Evolutionary conservation across 1,140 invertebrate species (phyloP).

Genomic region (Potamilus streckersoni): DNA sequence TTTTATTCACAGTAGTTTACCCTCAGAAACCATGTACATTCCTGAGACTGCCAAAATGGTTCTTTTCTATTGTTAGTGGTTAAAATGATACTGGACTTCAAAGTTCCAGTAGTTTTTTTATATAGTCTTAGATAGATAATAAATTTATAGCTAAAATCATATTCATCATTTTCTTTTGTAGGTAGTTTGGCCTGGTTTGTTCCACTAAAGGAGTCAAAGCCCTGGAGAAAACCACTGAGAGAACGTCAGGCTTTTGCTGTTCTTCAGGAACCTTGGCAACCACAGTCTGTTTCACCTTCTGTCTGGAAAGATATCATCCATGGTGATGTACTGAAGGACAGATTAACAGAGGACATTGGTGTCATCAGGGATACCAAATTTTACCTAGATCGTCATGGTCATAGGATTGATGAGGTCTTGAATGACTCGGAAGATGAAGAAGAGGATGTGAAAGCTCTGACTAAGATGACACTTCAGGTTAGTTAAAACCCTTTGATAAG

Average conservation of each 20-base stretch:
- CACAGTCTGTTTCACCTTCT: constrained; percentile 30
- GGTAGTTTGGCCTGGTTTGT: constrained; percentile 52
- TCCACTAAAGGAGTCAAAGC: constrained; percentile 40
- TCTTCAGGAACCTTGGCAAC: constrained; percentile 37
- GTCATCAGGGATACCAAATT: constrained; percentile 37
- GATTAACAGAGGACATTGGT: constrained; percentile 27
- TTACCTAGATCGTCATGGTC: constrained; percentile 42
- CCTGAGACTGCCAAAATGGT: too few relatives aligned
- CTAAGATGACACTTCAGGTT: constrained; percentile 46
- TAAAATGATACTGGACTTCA: too few relatives aligned
- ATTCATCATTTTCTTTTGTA: not conserved
- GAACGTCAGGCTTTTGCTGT: constrained; percentile 48
- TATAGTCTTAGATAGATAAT: too few relatives aligned
- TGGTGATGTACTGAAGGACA: constrained; percentile 37
- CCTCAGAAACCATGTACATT: too few relatives aligned
- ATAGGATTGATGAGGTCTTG: constrained; percentile 29
- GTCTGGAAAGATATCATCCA: constrained; percentile 38
- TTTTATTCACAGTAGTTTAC: too few relatives aligned
- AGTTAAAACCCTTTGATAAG: not conserved
- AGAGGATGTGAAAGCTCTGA: constrained; percentile 32
- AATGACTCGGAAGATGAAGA: constrained; percentile 34
- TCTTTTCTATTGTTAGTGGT: too few relatives aligned
- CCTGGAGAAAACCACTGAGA: constrained; percentile 52
- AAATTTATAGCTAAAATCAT: too few relatives aligned
- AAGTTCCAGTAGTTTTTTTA: too few relatives aligned